Evolutionary conservation across 1,140 invertebrate genomes (phyloP).

Genomic region (Hypothenemus hampei): DNA sequence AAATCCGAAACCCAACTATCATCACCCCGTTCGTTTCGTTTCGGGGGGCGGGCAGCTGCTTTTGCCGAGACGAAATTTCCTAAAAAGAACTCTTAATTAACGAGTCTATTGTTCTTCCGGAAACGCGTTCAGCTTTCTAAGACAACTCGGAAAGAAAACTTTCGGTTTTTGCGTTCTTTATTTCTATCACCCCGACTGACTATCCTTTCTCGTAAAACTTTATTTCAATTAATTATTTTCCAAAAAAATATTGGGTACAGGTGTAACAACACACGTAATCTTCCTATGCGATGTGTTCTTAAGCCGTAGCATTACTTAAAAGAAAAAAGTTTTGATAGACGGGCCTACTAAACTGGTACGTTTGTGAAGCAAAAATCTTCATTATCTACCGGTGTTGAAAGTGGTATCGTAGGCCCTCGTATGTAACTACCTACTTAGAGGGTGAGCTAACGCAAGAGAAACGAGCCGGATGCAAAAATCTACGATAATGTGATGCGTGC

Average conservation of each 20-base stretch:
- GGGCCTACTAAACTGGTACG: too few species aligned
- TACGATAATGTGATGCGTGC: slow-evolving; percentile 28
- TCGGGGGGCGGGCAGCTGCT: slow-evolving; percentile 10
- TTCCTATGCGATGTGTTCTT: slow-evolving; percentile 10
- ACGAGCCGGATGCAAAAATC: too few species aligned
- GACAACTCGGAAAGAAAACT: slow-evolving; percentile 25
- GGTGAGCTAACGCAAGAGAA: too few species aligned
- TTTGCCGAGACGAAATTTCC: slow-evolving; percentile 19
- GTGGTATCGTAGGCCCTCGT: too few species aligned
- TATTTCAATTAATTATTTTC: slow-evolving; percentile 1
- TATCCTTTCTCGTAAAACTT: too few species aligned
- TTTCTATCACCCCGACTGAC: not conserved
- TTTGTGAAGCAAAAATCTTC: too few species aligned
- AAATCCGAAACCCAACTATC: slow-evolving; percentile 18
- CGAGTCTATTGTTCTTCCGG: slow-evolving; percentile 38
- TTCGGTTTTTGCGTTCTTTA: slow-evolving; percentile 6
- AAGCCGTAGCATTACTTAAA: slow-evolving; percentile 15
- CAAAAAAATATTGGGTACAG: slow-evolving; percentile 12
- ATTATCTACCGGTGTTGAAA: too few species aligned
- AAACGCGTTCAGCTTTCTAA: slow-evolving; percentile 34
- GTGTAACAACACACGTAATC: slow-evolving; percentile 17
- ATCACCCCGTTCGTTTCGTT: slow-evolving; percentile 6
- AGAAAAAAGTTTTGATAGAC: slow-evolving; percentile 8
- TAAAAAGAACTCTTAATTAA: slow-evolving; percentile 42
- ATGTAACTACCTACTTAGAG: too few species aligned